Evolutionary conservation across 1,140 invertebrate genomes (phyloP), one percentile per base, ranked within the genome.

Genomic region (Habropoda laboriosa): DNA sequence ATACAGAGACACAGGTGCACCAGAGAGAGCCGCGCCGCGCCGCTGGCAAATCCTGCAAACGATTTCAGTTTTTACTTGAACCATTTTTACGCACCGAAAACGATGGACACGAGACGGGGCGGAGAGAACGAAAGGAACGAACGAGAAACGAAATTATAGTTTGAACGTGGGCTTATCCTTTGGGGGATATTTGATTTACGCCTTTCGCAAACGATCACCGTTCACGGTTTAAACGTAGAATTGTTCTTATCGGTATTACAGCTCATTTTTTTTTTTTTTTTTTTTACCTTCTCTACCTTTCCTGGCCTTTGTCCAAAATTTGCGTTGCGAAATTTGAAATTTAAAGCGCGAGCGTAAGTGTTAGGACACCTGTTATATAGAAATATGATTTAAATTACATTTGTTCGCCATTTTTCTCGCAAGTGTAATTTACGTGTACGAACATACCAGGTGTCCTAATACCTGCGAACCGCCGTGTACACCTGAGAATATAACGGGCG

Each of bases 1-100:
- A 72, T 38, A 51, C 71, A 70, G 32, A 32, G 42, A 27, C 30
- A 49, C 40, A 24, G 32, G n/a, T 38, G 57, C 18, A n/a, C 55
- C 74, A 64, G 82, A 57, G 63, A 53, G 73, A n/a, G n/a, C n/a
- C n/a, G n/a, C n/a, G n/a, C n/a, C n/a, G 35, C 61, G 51, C 64
- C 47, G 63, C 42, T 73, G 81, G 68, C 76, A 63, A 55, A 83
- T 78, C 76, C 83, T 66, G 57, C 72, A 73, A 84, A 76, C 86
- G 86, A 74, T 87, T 87, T 87, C 68, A 81, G 75, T 70, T 78
- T 81, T 74, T 80, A 66, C 78, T 79, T 73, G 32, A 55, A 78
- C 27, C 78, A 57, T 57, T 55, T 47, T 38, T 6, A 24, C 27
- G 10, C 32, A 12, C 57, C 35, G n/a, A 73, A 58, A 30, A 58